Evolutionary conservation across 2,888 invertebrate species (phyloP).

Genomic region (Callyntrura sp.): DNA sequence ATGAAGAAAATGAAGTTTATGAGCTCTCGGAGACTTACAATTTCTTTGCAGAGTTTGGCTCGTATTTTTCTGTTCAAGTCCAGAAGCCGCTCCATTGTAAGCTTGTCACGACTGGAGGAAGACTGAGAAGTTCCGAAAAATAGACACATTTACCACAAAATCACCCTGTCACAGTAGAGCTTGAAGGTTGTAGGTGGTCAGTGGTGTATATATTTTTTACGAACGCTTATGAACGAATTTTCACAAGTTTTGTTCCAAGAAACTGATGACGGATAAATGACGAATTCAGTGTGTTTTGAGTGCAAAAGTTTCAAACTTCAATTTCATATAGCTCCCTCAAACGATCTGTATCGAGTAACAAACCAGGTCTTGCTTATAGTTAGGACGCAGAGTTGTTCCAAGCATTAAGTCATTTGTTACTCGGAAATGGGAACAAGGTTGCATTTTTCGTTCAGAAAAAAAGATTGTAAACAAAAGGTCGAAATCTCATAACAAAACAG

Average conservation of each 20-base stretch:
- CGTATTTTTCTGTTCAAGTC: conserved; percentile 67
- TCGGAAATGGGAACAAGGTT: conserved; percentile 49
- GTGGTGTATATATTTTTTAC: not conserved
- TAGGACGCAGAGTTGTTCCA: not conserved
- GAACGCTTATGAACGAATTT: too few species aligned
- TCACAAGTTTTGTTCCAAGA: not conserved
- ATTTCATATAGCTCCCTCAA: not conserved
- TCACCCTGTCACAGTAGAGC: not conserved
- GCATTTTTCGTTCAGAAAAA: not conserved
- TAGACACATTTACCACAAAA: conserved; percentile 1
- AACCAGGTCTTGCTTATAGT: not conserved
- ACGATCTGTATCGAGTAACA: not conserved
- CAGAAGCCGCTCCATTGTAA: conserved; percentile 60
- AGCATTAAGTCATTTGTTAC: not conserved
- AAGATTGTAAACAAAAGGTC: conserved; percentile 19
- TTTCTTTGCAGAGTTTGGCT: conserved; percentile 70
- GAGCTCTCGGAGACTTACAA: conserved; percentile 52
- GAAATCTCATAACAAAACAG: not conserved
- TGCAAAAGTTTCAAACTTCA: not conserved
- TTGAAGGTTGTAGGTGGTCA: too few species aligned
- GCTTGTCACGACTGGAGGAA: not conserved
- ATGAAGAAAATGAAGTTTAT: not conserved
- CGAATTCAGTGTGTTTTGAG: not conserved
- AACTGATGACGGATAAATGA: not conserved
- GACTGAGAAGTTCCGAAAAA: not conserved